Evolutionary conservation across 2,888 invertebrate species (phyloP).

Genomic region (Corbicula japonica): DNA sequence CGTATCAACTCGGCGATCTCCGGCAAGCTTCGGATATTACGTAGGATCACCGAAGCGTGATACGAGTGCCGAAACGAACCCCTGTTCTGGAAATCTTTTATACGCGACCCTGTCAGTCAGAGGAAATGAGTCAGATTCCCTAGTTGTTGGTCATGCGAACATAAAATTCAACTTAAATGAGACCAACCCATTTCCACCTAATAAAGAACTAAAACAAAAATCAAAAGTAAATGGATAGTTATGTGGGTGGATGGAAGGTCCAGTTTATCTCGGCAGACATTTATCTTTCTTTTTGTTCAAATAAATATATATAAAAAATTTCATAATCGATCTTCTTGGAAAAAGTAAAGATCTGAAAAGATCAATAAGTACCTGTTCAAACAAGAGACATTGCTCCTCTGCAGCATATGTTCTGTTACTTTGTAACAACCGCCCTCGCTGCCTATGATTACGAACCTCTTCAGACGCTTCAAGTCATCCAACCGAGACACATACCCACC

Average conservation of each 20-base stretch:
- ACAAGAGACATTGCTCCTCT: constrained; percentile 78
- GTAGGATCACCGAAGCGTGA: too few species aligned
- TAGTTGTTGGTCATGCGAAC: too few species aligned
- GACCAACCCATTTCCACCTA: too few species aligned
- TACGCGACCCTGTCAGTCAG: too few species aligned
- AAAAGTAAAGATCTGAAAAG: neutral
- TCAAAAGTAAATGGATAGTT: too few species aligned
- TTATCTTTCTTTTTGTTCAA: neutral
- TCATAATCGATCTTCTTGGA: neutral
- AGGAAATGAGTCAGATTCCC: too few species aligned
- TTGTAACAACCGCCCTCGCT: constrained; percentile 83
- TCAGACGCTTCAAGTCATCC: constrained; percentile 80
- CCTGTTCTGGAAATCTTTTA: too few species aligned
- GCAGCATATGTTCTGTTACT: constrained; percentile 77
- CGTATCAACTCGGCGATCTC: too few species aligned
- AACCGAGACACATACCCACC: constrained; percentile 76
- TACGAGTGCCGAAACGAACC: too few species aligned
- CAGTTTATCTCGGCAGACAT: neutral
- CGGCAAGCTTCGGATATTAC: too few species aligned
- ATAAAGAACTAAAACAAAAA: too few species aligned
- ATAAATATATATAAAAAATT: neutral
- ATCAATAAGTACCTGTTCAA: constrained; percentile 64
- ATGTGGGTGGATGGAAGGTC: neutral
- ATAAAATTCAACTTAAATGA: too few species aligned
- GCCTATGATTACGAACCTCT: constrained; percentile 85